Conservation (phyloP, 2,888 invertebrate species). For the Megastigmus dorsalis region DNA sequence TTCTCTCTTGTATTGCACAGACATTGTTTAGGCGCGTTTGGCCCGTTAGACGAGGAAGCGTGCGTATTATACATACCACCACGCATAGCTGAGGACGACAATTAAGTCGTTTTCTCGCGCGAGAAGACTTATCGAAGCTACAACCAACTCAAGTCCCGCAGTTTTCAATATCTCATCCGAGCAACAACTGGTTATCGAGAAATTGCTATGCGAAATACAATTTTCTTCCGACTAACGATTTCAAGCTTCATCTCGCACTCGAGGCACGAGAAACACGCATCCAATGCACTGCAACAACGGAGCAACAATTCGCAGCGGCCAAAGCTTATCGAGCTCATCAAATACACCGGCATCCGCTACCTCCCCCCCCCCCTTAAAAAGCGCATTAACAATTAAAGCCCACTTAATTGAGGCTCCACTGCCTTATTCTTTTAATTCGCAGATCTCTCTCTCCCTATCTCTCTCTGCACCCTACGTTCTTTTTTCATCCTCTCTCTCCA, state of each 20-base stretch:
- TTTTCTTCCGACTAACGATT: not conserved
- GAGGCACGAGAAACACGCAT: not conserved
- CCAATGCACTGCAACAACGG: not conserved
- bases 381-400: not conserved
- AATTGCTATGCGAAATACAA: slow-evolving; percentile 17
- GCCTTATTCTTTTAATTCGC: slow-evolving; percentile 26
- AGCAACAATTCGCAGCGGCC: too few species aligned
- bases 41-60: slow-evolving; percentile 25
- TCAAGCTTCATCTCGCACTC: not conserved
- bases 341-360: too few species aligned
- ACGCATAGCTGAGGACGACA: slow-evolving; percentile 25
- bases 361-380: slow-evolving; percentile 1
- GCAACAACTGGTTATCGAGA: slow-evolving; percentile 15
- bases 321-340: too few species aligned
- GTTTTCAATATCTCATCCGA: too few species aligned
- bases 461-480: not conserved
- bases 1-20: slow-evolving; percentile 21
- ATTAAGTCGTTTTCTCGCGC: slow-evolving; percentile 29
- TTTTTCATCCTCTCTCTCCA: not conserved
- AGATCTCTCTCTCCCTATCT: too few species aligned
- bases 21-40: slow-evolving; percentile 19
- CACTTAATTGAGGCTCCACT: slow-evolving; percentile 8
- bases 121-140: not conserved
- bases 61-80: not conserved
- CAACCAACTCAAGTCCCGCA: not conserved